Percentiles rank a stretch among this genome's conserved stretches.
phyloP scores from a whole-genome alignment of 23 tunicate genomes.

The Clavelina lepadiformis region DNA sequence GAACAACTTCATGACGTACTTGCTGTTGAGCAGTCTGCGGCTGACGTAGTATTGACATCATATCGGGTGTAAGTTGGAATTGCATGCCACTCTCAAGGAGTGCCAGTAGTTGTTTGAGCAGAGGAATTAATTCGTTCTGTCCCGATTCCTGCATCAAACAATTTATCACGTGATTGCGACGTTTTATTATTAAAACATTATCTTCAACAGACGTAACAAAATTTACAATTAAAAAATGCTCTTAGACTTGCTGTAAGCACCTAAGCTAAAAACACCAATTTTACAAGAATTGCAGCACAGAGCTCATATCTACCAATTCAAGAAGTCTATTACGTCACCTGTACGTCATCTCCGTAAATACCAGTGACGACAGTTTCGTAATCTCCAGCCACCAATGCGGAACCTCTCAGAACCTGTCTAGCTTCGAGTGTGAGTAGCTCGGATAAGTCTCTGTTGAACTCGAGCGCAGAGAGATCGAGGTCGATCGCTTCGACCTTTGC shows the following conservation, averaged over 20 bases:
- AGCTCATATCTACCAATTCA: neutral
- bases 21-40: constrained; percentile 74
- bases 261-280: neutral
- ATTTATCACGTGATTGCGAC: no score
- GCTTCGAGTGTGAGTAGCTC: constrained; percentile 56
- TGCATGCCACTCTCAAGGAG: constrained; percentile 74
- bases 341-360: constrained; percentile 52
- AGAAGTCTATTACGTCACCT: constrained; percentile 13
- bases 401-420: constrained; percentile 52
- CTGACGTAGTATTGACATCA: constrained; percentile 59
- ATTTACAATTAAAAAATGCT: no score
- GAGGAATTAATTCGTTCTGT: constrained; percentile 66
- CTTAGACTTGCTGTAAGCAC: neutral
- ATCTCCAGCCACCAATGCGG: constrained; percentile 58
- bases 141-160: constrained; percentile 43
- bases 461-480: constrained; percentile 50
- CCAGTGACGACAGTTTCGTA: constrained; percentile 68
- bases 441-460: constrained; percentile 44
- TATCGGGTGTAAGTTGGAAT: constrained; percentile 90
- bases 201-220: no score
- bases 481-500: constrained; percentile 44
- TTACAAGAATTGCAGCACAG: neutral
- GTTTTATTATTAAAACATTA: no score
- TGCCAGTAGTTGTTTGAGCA: constrained; percentile 68
- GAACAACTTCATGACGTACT: constrained; percentile 16